phyloP scores from a whole-genome alignment of 2,888 invertebrate genomes.

The Fragum sueziense region DNA sequence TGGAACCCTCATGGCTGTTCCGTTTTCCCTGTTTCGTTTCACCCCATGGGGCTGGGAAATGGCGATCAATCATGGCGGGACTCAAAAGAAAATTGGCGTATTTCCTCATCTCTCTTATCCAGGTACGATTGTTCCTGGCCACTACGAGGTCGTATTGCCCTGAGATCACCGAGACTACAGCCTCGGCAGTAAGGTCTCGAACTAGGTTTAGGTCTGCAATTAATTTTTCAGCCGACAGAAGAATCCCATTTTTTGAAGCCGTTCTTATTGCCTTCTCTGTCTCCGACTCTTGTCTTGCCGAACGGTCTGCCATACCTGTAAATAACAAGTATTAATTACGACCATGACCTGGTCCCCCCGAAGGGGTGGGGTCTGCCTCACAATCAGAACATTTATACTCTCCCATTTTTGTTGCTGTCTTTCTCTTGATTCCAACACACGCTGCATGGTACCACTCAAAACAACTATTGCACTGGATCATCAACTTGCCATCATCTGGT shows the following conservation, averaged over 20 bases:
- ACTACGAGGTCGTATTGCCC: slow-evolving; percentile 1
- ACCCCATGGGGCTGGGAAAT: neutral
- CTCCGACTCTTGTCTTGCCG: neutral
- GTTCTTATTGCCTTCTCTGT: neutral
- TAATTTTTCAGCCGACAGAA: neutral
- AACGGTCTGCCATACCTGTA: neutral
- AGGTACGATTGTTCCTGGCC: neutral
- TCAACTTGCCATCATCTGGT: slow-evolving; percentile 4
- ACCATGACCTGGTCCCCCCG: neutral
- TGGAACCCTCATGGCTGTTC: neutral
- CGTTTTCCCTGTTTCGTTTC: neutral
- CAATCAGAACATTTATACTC: neutral
- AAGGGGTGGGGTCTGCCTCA: no score
- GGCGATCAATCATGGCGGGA: neutral
- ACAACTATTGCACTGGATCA: slow-evolving; percentile 3
- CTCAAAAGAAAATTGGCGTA: neutral
- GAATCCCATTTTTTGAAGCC: neutral
- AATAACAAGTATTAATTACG: neutral
- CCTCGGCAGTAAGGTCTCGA: neutral
- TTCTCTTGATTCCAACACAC: neutral
- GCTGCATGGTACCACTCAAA: slow-evolving; percentile 1
- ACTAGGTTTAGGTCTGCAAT: neutral
- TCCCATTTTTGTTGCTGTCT: neutral
- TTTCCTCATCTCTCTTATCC: neutral
- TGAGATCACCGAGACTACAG: neutral